phyloP scores from a whole-genome alignment of 2,113 vertebrate species.

The Cairina moschata region DNA sequence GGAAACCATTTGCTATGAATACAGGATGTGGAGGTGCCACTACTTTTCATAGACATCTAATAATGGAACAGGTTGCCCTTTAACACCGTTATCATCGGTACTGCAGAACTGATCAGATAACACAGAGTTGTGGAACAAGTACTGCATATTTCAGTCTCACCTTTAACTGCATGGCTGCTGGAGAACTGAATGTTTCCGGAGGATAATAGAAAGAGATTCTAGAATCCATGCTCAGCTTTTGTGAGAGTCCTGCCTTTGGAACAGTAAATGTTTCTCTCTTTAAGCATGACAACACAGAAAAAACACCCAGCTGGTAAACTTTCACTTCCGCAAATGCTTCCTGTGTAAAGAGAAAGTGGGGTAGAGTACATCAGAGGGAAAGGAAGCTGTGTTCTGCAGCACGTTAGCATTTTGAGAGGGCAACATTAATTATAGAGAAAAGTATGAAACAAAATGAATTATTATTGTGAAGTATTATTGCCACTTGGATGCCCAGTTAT shows the following conservation, averaged over 20 bases:
- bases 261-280: slow-evolving; percentile 86
- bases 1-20: background rate
- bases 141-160: slow-evolving; percentile 65
- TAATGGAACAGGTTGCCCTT: background rate
- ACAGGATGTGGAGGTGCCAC: background rate
- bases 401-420: background rate
- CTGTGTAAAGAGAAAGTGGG: slow-evolving; percentile 14
- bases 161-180: slow-evolving; percentile 82
- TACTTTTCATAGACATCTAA: background rate
- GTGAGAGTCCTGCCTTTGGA: slow-evolving; percentile 77
- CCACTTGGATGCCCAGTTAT: background rate
- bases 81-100: background rate
- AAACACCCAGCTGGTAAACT: slow-evolving; percentile 85
- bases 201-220: slow-evolving; percentile 84
- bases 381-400: background rate
- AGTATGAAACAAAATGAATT: background rate
- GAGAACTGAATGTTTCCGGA: slow-evolving; percentile 79
- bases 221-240: slow-evolving; percentile 82
- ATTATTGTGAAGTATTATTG: background rate
- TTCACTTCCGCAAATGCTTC: slow-evolving; percentile 83
- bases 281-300: slow-evolving; percentile 87
- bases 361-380: background rate
- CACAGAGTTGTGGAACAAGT: background rate
- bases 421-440: background rate
- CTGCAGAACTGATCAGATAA: background rate